Percentiles rank a stretch among this genome's conserved stretches.
Evolutionary conservation across 2,888 invertebrate species (phyloP).

Genomic region (Deilephila porcellus): DNA sequence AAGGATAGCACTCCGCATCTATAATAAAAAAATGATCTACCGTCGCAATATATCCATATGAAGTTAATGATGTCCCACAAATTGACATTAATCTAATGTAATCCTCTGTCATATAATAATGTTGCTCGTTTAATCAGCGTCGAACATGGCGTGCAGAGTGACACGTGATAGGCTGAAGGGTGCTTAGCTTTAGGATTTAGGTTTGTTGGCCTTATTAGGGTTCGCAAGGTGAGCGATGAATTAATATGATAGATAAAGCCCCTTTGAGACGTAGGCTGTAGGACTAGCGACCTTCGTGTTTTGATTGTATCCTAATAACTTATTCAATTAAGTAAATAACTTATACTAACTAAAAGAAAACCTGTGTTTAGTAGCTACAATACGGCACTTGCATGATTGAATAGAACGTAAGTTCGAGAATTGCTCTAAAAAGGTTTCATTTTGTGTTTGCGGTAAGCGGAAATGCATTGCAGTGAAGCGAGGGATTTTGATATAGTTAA

Average conservation of each 20-base stretch:
- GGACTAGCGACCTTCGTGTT: not conserved
- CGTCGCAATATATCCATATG: not conserved
- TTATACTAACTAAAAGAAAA: too few relatives aligned
- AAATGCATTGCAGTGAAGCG: too few relatives aligned
- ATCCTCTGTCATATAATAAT: constrained; percentile 6
- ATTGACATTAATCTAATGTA: constrained; percentile 18
- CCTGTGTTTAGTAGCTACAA: too few relatives aligned
- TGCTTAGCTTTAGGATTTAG: constrained; percentile 13
- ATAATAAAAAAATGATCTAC: not conserved
- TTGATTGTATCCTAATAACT: too few relatives aligned
- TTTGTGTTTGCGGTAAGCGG: too few relatives aligned
- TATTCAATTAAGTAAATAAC: too few relatives aligned
- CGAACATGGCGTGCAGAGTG: not conserved
- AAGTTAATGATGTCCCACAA: constrained; percentile 11
- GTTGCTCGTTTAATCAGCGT: constrained; percentile 12
- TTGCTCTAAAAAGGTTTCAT: too few relatives aligned
- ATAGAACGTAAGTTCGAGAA: too few relatives aligned
- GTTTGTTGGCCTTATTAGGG: not conserved
- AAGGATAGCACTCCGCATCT: too few relatives aligned
- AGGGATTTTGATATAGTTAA: too few relatives aligned
- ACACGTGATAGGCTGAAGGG: constrained; percentile 17
- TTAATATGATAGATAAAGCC: not conserved
- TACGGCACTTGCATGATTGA: too few relatives aligned
- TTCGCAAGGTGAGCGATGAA: not conserved
- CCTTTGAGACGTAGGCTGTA: not conserved